Percentiles rank a stretch among this genome's conserved stretches.
phyloP scores from a whole-genome alignment of 2,797 vertebrate species.

The Valencia hispanica region DNA sequence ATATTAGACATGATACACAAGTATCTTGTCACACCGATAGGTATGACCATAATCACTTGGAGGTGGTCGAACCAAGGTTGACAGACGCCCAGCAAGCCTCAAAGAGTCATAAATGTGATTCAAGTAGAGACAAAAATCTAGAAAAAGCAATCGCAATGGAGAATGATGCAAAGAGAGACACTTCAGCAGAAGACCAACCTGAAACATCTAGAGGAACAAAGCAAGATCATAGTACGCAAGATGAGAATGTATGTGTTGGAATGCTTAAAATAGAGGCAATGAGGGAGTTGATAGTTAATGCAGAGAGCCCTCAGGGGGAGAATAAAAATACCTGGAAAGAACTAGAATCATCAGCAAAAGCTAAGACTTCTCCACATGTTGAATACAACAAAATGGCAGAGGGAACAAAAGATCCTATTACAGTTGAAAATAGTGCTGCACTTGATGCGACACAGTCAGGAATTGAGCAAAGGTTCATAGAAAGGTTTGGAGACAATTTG shows the following conservation, averaged over 20 bases:
- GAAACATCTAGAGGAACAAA: conserved; percentile 48
- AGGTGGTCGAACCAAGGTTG: conserved; percentile 35
- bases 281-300: conserved; percentile 53
- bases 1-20: conserved; percentile 12
- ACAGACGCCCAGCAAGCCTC: conserved; percentile 14
- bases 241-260: conserved; percentile 48
- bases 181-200: conserved; percentile 40
- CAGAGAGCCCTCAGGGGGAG: conserved; percentile 47
- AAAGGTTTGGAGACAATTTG: conserved; percentile 63
- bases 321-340: conserved; percentile 50
- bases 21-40: conserved; percentile 29
- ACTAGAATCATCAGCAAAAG: conserved; percentile 61
- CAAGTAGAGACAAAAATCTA: conserved; percentile 11
- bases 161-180: conserved; percentile 26
- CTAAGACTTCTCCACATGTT: conserved; percentile 51
- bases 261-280: conserved; percentile 57
- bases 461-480: conserved; percentile 43
- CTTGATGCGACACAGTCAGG: conserved; percentile 42
- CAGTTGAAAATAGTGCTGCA: conserved; percentile 22
- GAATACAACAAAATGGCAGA: conserved; percentile 54
- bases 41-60: conserved; percentile 1
- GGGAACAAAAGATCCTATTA: conserved; percentile 60
- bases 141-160: conserved; percentile 26
- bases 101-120: conserved; percentile 36
- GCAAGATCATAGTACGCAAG: conserved; percentile 53